These are phyloP conservation scores for Picathartes gymnocephalus DNA, from an alignment of 2,113 vertebrate species.

Conservation along the genomic window DNA sequence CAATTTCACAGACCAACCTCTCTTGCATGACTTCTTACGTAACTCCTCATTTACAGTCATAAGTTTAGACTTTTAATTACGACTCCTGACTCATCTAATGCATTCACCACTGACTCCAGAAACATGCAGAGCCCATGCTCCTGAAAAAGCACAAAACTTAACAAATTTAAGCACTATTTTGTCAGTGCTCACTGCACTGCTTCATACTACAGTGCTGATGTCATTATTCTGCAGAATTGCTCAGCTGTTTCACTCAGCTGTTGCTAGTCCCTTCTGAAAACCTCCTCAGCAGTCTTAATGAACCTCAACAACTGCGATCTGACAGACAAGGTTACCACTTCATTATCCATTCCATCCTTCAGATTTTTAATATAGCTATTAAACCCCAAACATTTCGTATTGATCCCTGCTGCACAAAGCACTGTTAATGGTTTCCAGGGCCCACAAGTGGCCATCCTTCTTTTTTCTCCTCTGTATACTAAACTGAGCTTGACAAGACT, in stretches of 20 bases:
- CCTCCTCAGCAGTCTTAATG: background rate
- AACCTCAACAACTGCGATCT: constrained; percentile 3
- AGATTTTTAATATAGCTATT: background rate
- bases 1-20: background rate
- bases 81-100: background rate
- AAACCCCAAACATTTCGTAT: background rate
- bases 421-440: background rate
- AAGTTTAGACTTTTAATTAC: background rate
- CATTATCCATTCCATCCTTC: background rate
- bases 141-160: background rate
- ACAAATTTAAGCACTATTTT: background rate
- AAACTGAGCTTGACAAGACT: background rate
- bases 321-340: background rate
- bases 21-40: background rate
- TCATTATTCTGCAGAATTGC: background rate
- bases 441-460: background rate
- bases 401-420: background rate
- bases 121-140: background rate
- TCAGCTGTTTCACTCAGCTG: constrained; percentile 24
- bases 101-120: background rate
- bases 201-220: background rate
- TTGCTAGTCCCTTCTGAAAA: background rate
- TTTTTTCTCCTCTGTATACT: background rate
- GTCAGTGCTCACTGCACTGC: background rate
- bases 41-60: background rate